Evolutionary conservation across 2,797 vertebrate genomes (phyloP).

Genomic region (Glyptemys insculpta): DNA sequence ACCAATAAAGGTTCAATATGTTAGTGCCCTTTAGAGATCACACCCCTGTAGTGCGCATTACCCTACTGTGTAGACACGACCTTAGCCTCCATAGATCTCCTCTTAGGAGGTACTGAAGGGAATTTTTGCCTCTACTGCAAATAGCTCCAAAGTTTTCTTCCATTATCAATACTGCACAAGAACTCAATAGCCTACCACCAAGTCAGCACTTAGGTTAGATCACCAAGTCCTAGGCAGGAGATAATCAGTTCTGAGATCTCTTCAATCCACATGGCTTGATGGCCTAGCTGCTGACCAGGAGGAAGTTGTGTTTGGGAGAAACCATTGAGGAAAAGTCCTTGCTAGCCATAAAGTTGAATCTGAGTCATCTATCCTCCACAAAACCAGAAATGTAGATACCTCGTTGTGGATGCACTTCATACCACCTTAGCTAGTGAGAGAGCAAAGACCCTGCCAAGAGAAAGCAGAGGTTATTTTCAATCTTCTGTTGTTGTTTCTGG

Average conservation of each 20-base stretch:
- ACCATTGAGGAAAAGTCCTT: neutral
- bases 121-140: neutral
- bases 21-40: neutral
- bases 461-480: neutral
- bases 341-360: neutral
- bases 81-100: neutral
- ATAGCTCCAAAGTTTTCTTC: neutral
- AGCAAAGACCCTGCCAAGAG: neutral
- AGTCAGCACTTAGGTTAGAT: neutral
- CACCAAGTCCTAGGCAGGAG: neutral
- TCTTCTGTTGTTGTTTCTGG: neutral
- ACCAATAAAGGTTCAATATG: neutral
- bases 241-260: neutral
- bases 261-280: neutral
- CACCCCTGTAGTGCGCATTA: neutral
- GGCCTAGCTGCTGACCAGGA: neutral
- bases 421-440: neutral
- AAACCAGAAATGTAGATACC: neutral
- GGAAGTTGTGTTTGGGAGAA: neutral
- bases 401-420: neutral
- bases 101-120: neutral
- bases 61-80: neutral
- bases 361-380: neutral
- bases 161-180: neutral
- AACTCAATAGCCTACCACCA: neutral